These are phyloP conservation scores for Lucilia cuprina DNA, from an alignment of 1,140 invertebrate species.

Conservation along the genomic window DNA sequence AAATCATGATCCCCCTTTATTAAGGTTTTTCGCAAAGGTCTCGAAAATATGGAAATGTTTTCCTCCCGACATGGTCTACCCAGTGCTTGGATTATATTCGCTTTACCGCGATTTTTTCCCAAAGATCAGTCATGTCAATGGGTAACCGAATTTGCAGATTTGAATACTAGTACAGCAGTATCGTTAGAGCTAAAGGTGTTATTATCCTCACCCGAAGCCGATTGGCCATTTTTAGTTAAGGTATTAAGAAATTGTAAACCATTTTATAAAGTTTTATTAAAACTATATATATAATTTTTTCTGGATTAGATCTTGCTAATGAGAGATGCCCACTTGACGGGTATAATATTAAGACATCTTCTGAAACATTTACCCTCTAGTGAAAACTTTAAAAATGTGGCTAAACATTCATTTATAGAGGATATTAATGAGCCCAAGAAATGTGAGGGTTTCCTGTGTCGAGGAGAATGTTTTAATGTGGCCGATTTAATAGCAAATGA, in stretches of 20 bases:
- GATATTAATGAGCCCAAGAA: conserved; percentile 49
- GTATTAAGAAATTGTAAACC: conserved; percentile 63
- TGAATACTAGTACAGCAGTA: conserved; percentile 67
- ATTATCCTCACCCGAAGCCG: conserved; percentile 76
- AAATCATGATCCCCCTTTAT: no score
- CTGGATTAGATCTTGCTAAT: conserved; percentile 67
- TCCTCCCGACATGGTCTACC: conserved; percentile 64
- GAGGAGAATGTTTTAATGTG: conserved; percentile 63
- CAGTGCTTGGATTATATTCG: conserved; percentile 73
- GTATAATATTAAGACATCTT: conserved; percentile 62
- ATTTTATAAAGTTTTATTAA: no score
- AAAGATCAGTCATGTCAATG: conserved; percentile 61
- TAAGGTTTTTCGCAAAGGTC: conserved; percentile 68
- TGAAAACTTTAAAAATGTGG: conserved; percentile 59
- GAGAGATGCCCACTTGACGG: conserved; percentile 67
- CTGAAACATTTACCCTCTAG: conserved; percentile 59
- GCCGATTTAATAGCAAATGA: conserved; percentile 52
- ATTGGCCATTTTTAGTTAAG: conserved; percentile 76
- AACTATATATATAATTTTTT: no score
- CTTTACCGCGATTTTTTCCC: conserved; percentile 69
- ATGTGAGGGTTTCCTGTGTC: conserved; percentile 74
- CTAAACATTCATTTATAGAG: conserved; percentile 53
- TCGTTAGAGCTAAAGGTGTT: conserved; percentile 75
- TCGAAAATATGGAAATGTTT: conserved; percentile 66
- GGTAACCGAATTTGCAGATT: conserved; percentile 64